These are phyloP conservation scores for Eptatretus atami DNA, from an alignment of 2,797 vertebrate species.

Conservation along the genomic window DNA sequence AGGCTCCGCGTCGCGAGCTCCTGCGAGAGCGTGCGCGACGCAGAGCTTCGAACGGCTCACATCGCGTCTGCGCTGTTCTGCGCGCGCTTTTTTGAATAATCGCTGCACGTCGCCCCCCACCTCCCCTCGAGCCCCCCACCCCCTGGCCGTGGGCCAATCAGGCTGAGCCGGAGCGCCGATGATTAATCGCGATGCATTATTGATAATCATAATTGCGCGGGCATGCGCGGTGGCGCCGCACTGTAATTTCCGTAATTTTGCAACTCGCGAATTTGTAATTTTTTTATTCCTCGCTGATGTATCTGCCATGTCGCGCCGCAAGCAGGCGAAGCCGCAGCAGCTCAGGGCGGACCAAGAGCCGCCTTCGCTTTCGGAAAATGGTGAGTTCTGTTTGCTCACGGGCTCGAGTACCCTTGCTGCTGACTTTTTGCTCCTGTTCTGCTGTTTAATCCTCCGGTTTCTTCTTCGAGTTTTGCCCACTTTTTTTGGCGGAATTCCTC, in stretches of 20 bases:
- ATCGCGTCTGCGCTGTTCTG: slow-evolving; percentile 12
- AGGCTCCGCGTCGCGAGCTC: too few species aligned
- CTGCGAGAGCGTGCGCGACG: too few species aligned
- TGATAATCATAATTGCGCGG: slow-evolving; percentile 82
- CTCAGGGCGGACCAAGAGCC: slow-evolving; percentile 82
- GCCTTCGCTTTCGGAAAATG: slow-evolving; percentile 42
- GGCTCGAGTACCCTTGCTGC: background rate
- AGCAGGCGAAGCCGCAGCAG: slow-evolving; percentile 98
- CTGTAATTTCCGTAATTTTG: slow-evolving; percentile 21
- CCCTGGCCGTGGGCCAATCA: slow-evolving; percentile 66
- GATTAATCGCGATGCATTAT: slow-evolving; percentile 80
- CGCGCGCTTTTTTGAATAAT: slow-evolving; percentile 9
- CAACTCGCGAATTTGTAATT: slow-evolving; percentile 24
- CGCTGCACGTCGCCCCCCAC: slow-evolving; percentile 11
- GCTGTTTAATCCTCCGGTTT: too few species aligned
- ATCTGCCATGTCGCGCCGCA: slow-evolving; percentile 94
- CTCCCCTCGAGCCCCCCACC: too few species aligned
- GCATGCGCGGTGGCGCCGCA: slow-evolving; percentile 48
- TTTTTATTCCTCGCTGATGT: slow-evolving; percentile 32
- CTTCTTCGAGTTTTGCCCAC: too few species aligned
- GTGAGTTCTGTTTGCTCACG: slow-evolving; percentile 23
- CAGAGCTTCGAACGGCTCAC: too few species aligned
- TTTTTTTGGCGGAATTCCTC: too few species aligned
- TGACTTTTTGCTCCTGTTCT: too few species aligned
- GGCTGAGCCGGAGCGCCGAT: slow-evolving; percentile 30